A percentile compares a stretch with the other conserved stretches of the same genome.
Evolutionary conservation across 2,113 vertebrate genomes (phyloP).

Genomic region (Leptobrachium leishanense): DNA sequence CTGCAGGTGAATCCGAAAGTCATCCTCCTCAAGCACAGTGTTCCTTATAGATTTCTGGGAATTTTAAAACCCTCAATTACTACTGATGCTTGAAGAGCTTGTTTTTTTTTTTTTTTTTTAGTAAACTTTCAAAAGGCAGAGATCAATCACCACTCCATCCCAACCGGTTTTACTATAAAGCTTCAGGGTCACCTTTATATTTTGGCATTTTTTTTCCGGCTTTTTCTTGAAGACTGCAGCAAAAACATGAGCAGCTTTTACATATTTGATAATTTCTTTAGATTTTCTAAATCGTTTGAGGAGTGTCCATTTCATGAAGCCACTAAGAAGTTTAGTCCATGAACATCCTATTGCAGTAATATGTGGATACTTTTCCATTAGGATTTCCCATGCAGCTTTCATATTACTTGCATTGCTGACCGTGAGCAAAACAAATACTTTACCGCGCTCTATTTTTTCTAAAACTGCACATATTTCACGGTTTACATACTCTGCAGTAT

Average conservation of each 20-base stretch:
- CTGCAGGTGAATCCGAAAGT: too few species aligned
- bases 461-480: background rate
- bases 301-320: background rate
- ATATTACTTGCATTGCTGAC: conserved; percentile 17
- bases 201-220: background rate
- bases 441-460: conserved; percentile 21
- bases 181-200: background rate
- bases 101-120: too few species aligned
- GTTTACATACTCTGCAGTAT: too few species aligned
- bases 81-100: too few species aligned
- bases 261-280: conserved; percentile 2
- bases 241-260: background rate
- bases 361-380: conserved; percentile 21
- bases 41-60: too few species aligned
- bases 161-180: background rate
- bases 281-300: background rate
- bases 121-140: too few species aligned
- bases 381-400: conserved; percentile 25
- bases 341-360: conserved; percentile 1
- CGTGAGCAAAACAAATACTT: conserved; percentile 39
- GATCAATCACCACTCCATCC: too few species aligned
- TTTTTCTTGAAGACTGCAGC: background rate
- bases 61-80: too few species aligned
- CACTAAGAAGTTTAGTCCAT: conserved; percentile 1
- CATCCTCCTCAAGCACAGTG: too few species aligned